Evolutionary conservation across 2,113 vertebrate genomes (phyloP), one percentile per base, ranked within the genome.

Genomic region (Entelurus aequoreus): DNA sequence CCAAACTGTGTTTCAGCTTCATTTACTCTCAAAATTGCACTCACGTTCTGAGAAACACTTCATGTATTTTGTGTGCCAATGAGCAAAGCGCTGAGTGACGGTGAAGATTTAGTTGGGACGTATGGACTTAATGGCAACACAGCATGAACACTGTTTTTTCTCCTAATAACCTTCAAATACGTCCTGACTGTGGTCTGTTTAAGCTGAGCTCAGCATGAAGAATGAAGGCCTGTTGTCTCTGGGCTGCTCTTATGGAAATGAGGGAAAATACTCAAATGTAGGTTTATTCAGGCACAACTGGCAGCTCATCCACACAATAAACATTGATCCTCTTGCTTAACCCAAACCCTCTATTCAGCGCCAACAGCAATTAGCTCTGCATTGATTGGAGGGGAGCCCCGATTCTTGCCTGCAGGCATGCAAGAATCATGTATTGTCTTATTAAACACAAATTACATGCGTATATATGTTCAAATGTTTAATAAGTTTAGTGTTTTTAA

Each of bases 221-320:
- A 85, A 88, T 92, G 92, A 91, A 88, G 84, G 86, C 86, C 78
- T 84, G 88, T 91, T 91, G 90, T 92, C 88, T 90, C 79, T 58
- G 86, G 88, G 88, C 91, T 89, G 92, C 88, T 93, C 92, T 89
- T 90, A 93, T 93, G 93, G 88, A 94, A 94, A 96, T 94, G 82
- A 15, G 58, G 28, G 65, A 88, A 90, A 90, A 88, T 88, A 91
- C 90, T 91, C 90, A 91, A 92, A 93, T 94, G 93, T 90, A 91
- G 93, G 93, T 92, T 94, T 91, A 92, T 93, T 94, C 92, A 93
- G 92, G 85, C 88, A 86, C 89, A 78, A 92, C 92, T 91, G 92
- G 86, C 84, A 81, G 91, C 91, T 93, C 92, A 91, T 91, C 92
- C 90, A 91, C 90, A 94, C 92, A 94, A 93, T 94, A 91, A 94